Base-by-base conservation (phyloP, 1,140 invertebrate genomes). In the Diprion similis region DNA sequence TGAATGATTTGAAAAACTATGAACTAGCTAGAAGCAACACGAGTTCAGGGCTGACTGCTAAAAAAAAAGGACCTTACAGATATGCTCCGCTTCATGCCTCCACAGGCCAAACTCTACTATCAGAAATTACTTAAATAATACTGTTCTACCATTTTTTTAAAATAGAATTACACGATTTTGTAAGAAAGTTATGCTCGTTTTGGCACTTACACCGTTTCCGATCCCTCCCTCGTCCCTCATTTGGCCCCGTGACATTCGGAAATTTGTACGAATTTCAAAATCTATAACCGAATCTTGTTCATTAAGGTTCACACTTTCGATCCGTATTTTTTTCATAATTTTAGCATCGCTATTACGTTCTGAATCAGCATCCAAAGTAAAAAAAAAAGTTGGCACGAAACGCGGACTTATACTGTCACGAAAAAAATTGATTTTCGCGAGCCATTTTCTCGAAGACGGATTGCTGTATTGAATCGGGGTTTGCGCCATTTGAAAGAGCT, bases 1-100 rank as follows among this genome's bases (percentile, higher is more conserved):
- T 70, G 68, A 48, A 10, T 17, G 37, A 46, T 46, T 70, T 48
- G 19, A 18, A n/a, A 24, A 48, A 70, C 69, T 70, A 45, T 48
- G 48, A 51, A 10, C 15, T 51, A 51, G 48, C 48, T 51, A 51
- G 48, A 15, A 0, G 48, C 10, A 51, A 51, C 48, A 51, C 48
- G 48, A 51, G 48, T 51, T 51, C 48, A 51, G 48, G 48, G 48
- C 48, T 51, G 48, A 51, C 48, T 51, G 48, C 48, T 51, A 51
- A 51, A 17, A 15, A 51, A 64, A 71, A 19, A n/a, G 71, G 37
- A 51, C 37, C 59, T 18, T 46, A 71, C 15, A 37, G 65, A 13
- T 64, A 37, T 64, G 48, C 48, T 51, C 48, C 48, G 48, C 48
- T 59, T 71, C 70, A 48, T 68, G 45, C 17, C 18, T 37, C 37